These are phyloP conservation scores for Drosophila paracracens DNA, from an alignment of 2,888 invertebrate genomes.

Conservation along the genomic window DNA sequence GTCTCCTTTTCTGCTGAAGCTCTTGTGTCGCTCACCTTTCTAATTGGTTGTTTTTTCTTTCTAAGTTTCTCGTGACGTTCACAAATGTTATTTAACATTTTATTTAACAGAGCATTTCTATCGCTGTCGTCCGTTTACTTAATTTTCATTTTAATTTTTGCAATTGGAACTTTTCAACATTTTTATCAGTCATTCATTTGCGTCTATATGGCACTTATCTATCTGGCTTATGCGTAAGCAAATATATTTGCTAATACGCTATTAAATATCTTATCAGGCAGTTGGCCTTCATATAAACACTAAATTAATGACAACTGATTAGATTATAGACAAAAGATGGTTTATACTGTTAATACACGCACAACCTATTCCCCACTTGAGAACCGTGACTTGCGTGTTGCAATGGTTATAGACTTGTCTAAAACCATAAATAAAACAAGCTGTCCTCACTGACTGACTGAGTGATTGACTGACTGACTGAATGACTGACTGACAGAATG, in stretches of 20 bases:
- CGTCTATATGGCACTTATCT: slow-evolving; percentile 19
- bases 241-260: slow-evolving; percentile 8
- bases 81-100: slow-evolving; percentile 18
- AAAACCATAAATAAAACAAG: neutral
- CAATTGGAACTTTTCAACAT: slow-evolving; percentile 40
- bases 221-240: slow-evolving; percentile 15
- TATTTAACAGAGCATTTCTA: neutral
- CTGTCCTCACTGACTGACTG: neutral
- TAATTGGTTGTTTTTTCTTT: slow-evolving; percentile 18
- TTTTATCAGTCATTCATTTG: slow-evolving; percentile 16
- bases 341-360: slow-evolving; percentile 16
- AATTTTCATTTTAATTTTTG: slow-evolving; percentile 7
- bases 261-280: slow-evolving; percentile 19
- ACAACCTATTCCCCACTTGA: neutral
- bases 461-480: neutral
- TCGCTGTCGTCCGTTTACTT: neutral
- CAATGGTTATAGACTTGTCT: neutral
- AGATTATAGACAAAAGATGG: slow-evolving; percentile 30
- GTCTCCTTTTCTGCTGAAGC: slow-evolving; percentile 21
- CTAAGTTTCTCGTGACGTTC: slow-evolving; percentile 1
- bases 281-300: slow-evolving; percentile 15
- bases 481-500: too few relatives aligned
- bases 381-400: neutral
- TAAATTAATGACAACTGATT: slow-evolving; percentile 26
- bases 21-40: slow-evolving; percentile 45